A percentile compares a stretch with the other conserved stretches of the same genome.
Evolutionary conservation across 2,113 vertebrate genomes (phyloP).

Genomic region (Pan troglodytes): DNA sequence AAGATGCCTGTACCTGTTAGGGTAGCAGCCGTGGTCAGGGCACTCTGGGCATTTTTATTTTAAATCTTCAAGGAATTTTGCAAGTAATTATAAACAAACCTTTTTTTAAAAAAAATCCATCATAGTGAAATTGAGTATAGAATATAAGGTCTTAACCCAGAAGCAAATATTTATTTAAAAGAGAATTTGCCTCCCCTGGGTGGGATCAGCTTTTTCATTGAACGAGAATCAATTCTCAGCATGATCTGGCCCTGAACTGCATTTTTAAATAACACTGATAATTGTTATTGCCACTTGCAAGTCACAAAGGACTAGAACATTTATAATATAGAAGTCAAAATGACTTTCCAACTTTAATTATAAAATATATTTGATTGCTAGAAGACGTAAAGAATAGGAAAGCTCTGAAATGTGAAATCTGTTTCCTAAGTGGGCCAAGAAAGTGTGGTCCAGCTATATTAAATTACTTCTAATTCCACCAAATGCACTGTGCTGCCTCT

Average conservation of each 20-base stretch:
- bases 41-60: constrained; percentile 35
- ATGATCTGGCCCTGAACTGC: constrained; percentile 44
- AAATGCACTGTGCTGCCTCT: not conserved
- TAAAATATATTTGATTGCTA: constrained; percentile 33
- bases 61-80: constrained; percentile 21
- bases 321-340: constrained; percentile 45
- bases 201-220: constrained; percentile 1
- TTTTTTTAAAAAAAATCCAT: not conserved
- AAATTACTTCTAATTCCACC: constrained; percentile 4
- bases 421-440: not conserved
- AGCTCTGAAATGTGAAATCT: not conserved
- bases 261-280: constrained; percentile 59
- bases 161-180: constrained; percentile 67
- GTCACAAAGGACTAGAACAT: not conserved
- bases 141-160: constrained; percentile 50
- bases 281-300: constrained; percentile 41
- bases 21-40: not conserved
- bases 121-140: constrained; percentile 38
- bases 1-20: not conserved
- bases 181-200: constrained; percentile 15
- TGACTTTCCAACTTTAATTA: constrained; percentile 14
- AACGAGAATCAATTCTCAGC: constrained; percentile 52
- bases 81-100: constrained; percentile 48
- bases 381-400: constrained; percentile 34
- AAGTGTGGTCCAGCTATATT: not conserved